phyloP scores from a whole-genome alignment of 2,888 invertebrate genomes.

The Drosophila mettleri region DNA sequence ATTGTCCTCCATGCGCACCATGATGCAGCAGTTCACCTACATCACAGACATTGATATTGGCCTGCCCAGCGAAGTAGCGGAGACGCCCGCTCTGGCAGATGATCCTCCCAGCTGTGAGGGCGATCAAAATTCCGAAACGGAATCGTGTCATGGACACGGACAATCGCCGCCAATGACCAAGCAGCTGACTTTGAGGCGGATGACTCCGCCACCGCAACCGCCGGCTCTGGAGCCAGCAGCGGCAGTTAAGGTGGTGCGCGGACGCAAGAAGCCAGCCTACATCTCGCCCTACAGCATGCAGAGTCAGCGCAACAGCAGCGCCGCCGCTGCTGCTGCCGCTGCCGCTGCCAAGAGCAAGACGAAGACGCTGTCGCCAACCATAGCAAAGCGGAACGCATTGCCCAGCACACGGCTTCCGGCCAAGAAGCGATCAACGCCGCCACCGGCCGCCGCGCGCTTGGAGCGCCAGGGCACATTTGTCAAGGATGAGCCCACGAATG shows the following conservation, averaged over 20 bases:
- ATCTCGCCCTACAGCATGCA: constrained; percentile 87
- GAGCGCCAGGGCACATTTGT: constrained; percentile 96
- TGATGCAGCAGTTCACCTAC: constrained; percentile 83
- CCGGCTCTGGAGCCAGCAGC: constrained; percentile 52
- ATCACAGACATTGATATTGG: constrained; percentile 83
- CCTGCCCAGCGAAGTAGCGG: constrained; percentile 53
- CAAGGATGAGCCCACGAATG: constrained; percentile 89
- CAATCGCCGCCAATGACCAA: constrained; percentile 28
- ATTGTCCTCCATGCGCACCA: constrained; percentile 79
- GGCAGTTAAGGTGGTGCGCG: constrained; percentile 79
- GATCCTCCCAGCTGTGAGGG: constrained; percentile 86
- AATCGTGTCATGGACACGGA: constrained; percentile 84
- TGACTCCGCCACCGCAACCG: constrained; percentile 39
- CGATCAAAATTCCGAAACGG: constrained; percentile 87
- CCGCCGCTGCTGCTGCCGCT: constrained; percentile 16
- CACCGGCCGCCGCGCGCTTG: constrained; percentile 84
- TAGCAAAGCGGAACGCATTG: constrained; percentile 53
- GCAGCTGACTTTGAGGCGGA: constrained; percentile 3
- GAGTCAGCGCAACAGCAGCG: constrained; percentile 66
- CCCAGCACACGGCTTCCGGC: constrained; percentile 48
- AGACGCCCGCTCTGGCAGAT: constrained; percentile 19
- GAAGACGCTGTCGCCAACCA: constrained; percentile 61
- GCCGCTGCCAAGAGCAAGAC: constrained; percentile 55
- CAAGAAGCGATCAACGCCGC: constrained; percentile 60
- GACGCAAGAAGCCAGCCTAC: constrained; percentile 88